phyloP scores from a whole-genome alignment of 2,113 vertebrate genomes.

The Oreotrochilus melanogaster region DNA sequence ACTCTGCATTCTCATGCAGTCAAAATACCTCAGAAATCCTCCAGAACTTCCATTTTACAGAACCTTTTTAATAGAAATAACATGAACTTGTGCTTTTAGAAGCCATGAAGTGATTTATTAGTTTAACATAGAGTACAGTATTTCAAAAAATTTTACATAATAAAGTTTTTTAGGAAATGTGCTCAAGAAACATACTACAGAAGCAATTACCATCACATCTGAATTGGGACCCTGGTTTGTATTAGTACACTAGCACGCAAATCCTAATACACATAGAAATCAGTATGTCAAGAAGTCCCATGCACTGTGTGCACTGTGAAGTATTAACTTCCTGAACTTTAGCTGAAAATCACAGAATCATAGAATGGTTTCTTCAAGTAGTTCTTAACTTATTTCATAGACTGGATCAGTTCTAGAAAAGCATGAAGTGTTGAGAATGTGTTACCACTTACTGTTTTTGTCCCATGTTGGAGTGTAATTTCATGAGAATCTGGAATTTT shows the following conservation, averaged over 20 bases:
- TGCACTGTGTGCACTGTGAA: too few relatives aligned
- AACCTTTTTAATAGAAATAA: background rate
- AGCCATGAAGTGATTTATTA: background rate
- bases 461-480: conserved; percentile 92
- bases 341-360: background rate
- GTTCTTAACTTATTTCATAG: background rate
- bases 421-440: background rate
- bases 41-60: background rate
- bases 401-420: background rate
- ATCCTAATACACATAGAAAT: background rate
- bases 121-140: background rate
- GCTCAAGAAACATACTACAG: background rate
- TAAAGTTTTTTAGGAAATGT: background rate
- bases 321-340: background rate
- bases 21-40: background rate
- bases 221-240: background rate
- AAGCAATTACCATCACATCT: background rate
- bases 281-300: background rate
- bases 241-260: background rate
- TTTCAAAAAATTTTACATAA: background rate
- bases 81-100: background rate
- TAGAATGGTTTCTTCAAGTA: background rate
- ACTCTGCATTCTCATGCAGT: background rate
- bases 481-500: conserved; percentile 97
- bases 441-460: conserved; percentile 87